Base-by-base conservation (phyloP, 2,113 vertebrate species). In the Actinemys pallida region DNA sequence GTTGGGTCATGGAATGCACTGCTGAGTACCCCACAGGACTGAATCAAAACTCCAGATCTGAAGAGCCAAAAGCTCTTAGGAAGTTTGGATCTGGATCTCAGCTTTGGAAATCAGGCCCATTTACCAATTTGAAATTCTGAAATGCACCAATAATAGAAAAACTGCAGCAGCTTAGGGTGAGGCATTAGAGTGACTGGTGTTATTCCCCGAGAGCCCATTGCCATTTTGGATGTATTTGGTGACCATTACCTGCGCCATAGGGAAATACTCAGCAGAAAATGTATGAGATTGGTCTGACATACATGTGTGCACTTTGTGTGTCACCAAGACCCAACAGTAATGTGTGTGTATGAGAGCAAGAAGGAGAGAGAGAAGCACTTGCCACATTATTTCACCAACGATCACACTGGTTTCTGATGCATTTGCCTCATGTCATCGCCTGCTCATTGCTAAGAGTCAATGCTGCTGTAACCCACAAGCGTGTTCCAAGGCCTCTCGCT, bases 211-310 rank as follows among this genome's bases (percentile, higher is more conserved):
- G 78, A 95, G 92, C 17, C 25, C 50, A 81, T 3, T 81, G 85
- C 72, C 57, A 69, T 19, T 87, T n/a, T n/a, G 35, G 88, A 35
- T 14, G 50, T 35, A 45, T 88, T 75, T 50, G 47, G 76, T 65
- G 84, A 81, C 65, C 22, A 25, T 84, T 84, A 91, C 12, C 50
- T 84, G 75, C 39, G 91, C 49, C 79, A 85, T 72, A 95, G 80
- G 42, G 57, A 89, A 87, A 76, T 49, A 85, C 31, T 75, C 81
- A 90, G 78, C 83, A 94, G 83, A 82, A 94, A 92, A 85, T 25
- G 22, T 4, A 72, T 59, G 81, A 92, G 92, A 91, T 50, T n/a
- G 0, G 1, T 59, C 84, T 76, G 90, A 57, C 83, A 59, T 39
- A 90, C 93, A 20, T 53, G 86, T 13, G 50, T 93, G 75, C 82